Conservation (phyloP, 2,797 vertebrate genomes). For the Sebastolobus alascanus region DNA sequence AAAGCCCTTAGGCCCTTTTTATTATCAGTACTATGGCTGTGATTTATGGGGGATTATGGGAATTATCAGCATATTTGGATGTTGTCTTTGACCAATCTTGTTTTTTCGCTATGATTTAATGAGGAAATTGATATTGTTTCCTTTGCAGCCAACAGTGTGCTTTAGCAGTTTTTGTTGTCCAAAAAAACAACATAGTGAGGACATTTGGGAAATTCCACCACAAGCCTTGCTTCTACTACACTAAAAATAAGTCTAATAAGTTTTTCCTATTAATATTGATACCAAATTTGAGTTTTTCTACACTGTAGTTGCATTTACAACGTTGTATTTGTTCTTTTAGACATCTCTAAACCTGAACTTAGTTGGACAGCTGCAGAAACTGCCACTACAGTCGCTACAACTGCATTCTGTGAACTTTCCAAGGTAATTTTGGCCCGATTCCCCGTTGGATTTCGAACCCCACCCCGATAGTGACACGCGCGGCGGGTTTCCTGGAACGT, state of each 20-base stretch:
- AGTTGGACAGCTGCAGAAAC: slow-evolving; percentile 27
- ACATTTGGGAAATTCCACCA: slow-evolving; percentile 14
- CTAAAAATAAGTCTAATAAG: not conserved
- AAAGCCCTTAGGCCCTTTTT: not conserved
- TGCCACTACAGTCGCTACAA: slow-evolving; percentile 1
- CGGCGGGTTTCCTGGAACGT: slow-evolving; percentile 70
- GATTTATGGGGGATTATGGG: slow-evolving; percentile 1
- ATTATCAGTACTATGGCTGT: not conserved
- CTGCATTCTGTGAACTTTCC: slow-evolving; percentile 62
- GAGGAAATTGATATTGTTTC: not conserved
- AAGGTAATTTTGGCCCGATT: slow-evolving; percentile 52
- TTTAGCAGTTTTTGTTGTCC: slow-evolving; percentile 14
- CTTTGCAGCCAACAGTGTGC: slow-evolving; percentile 3
- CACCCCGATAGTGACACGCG: slow-evolving; percentile 59
- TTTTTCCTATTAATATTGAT: not conserved
- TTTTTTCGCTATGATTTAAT: not conserved
- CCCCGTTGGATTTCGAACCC: slow-evolving; percentile 52
- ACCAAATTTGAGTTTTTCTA: not conserved
- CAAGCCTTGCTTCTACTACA: not conserved
- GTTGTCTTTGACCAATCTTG: not conserved
- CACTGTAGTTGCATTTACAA: not conserved
- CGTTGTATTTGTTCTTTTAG: not conserved
- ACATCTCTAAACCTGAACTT: slow-evolving; percentile 1
- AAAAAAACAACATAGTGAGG: slow-evolving; percentile 15
- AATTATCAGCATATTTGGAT: slow-evolving; percentile 1